Conservation (phyloP, 2,797 vertebrate species). For the Anolis apletophallus region DNA sequence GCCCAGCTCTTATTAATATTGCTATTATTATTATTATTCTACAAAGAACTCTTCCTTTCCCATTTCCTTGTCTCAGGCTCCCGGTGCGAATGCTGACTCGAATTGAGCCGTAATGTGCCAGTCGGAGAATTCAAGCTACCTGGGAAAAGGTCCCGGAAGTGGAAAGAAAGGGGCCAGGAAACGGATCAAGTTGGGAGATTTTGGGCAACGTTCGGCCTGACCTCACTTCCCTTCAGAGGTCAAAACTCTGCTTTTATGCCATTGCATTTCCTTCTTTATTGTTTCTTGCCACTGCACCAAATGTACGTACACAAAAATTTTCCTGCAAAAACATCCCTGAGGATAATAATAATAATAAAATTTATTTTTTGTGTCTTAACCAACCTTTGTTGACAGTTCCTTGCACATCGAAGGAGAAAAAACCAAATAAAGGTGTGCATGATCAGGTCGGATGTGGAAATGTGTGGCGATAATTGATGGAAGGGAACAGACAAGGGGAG, state of each 20-base stretch:
- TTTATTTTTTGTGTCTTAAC: background rate
- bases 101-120: background rate
- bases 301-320: no score
- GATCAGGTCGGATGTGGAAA: no score
- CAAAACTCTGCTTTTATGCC: background rate
- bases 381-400: background rate
- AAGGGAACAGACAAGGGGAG: no score
- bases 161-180: background rate
- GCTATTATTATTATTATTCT: no score
- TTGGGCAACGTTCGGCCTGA: fast-evolving
- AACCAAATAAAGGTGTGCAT: background rate
- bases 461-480: no score
- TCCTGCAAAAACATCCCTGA: no score
- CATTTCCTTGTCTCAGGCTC: background rate
- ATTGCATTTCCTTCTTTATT: background rate
- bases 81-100: background rate
- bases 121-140: background rate
- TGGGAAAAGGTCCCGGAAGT: background rate
- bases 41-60: background rate
- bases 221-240: no score
- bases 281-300: background rate
- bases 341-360: background rate
- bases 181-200: background rate
- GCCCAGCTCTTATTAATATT: no score
- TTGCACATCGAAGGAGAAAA: background rate